Evolutionary conservation across 2,888 invertebrate species (phyloP).

Genomic region (Acanthosoma haemorrhoidale): DNA sequence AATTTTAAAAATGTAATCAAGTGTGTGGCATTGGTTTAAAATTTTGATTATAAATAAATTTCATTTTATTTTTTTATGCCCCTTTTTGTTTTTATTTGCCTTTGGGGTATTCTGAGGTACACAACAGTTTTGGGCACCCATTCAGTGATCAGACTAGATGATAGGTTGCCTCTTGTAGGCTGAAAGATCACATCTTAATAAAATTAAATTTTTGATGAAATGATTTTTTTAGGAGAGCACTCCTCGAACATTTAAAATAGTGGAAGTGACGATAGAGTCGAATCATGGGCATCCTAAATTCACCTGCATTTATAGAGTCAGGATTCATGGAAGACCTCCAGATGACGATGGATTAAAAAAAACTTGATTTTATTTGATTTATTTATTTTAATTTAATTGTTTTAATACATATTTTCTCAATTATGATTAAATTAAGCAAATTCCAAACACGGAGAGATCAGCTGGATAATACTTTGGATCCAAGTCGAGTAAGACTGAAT

Average conservation of each 20-base stretch:
- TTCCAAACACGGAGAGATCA: not conserved
- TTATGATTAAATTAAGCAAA: not conserved
- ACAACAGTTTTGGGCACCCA: no score
- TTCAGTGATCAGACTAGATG: no score
- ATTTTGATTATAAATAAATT: no score
- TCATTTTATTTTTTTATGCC: no score
- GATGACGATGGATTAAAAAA: not conserved
- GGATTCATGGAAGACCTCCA: constrained; percentile 53
- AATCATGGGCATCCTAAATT: constrained; percentile 56
- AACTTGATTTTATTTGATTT: not conserved
- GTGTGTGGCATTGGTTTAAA: no score
- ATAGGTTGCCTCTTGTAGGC: no score
- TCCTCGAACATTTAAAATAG: constrained; percentile 40
- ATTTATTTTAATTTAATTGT: not conserved
- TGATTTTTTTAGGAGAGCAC: not conserved
- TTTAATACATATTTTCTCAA: not conserved
- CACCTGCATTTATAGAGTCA: constrained; percentile 58
- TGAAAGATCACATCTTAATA: no score
- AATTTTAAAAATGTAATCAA: no score
- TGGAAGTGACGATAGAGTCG: constrained; percentile 52
- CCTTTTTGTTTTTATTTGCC: no score
- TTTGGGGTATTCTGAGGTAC: no score
- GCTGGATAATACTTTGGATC: no score
- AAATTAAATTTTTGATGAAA: not conserved
- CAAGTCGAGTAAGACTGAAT: no score